Evolutionary conservation across 2,113 vertebrate genomes (phyloP).

Genomic region (Dipodomys merriami): DNA sequence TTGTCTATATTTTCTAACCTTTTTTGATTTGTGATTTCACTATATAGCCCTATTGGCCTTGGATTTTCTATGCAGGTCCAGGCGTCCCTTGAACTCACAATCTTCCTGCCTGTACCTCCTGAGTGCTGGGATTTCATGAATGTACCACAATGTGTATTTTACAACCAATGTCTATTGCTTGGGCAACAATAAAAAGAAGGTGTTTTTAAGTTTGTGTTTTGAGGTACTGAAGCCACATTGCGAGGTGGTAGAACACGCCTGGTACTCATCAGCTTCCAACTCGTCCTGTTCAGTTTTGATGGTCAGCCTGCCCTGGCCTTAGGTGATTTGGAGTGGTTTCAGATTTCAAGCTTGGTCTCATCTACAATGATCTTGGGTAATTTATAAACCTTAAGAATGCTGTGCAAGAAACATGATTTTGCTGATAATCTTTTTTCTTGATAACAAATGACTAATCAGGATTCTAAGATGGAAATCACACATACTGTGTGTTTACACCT

Average conservation of each 20-base stretch:
- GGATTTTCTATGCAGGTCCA: no score
- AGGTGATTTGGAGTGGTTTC: not conserved
- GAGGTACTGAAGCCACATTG: not conserved
- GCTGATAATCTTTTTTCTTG: no score
- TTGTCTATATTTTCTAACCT: no score
- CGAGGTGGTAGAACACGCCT: fast-evolving
- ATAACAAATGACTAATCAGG: no score
- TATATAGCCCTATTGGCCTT: no score
- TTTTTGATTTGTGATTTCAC: no score
- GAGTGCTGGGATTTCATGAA: no score
- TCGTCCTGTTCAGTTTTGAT: not conserved
- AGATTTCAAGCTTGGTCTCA: not conserved
- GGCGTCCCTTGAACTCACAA: no score
- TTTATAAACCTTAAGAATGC: not conserved
- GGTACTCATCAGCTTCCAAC: not conserved
- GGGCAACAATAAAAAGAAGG: not conserved
- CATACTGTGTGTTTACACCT: not conserved
- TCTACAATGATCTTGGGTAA: not conserved
- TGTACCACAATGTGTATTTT: no score
- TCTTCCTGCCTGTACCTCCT: no score
- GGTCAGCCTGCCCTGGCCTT: not conserved
- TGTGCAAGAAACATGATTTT: not conserved
- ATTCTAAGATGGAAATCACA: no score
- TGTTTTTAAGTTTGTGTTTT: not conserved
- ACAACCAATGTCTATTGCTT: not conserved